Evolutionary conservation across 2,888 invertebrate genomes (phyloP).

Genomic region (Brachypalpus laphriformis): DNA sequence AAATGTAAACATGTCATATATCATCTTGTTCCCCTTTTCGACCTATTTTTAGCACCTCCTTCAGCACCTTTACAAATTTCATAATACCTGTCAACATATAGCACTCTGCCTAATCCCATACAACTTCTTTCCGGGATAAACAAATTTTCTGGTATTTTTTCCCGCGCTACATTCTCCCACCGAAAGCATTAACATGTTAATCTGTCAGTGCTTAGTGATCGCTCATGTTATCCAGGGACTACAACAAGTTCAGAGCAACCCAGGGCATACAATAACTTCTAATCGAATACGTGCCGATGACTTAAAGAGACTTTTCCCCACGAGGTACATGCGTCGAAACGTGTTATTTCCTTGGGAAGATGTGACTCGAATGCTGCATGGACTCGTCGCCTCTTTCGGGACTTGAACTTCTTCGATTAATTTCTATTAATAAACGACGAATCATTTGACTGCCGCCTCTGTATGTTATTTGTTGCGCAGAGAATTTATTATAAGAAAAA

Average conservation of each 20-base stretch:
- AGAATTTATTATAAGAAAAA: conserved; percentile 46
- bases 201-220: neutral
- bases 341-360: conserved; percentile 43
- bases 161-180: neutral
- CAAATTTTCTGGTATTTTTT: neutral
- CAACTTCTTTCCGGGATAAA: neutral
- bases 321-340: conserved; percentile 16
- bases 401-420: conserved; percentile 20
- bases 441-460: conserved; percentile 29
- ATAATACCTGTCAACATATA: neutral
- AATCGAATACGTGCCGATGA: conserved; percentile 69
- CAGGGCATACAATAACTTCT: conserved; percentile 40
- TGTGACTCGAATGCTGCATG: conserved; percentile 59
- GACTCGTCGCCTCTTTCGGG: neutral
- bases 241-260: conserved; percentile 34
- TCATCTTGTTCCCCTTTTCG: neutral
- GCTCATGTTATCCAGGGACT: neutral
- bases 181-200: neutral
- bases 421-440: conserved; percentile 53
- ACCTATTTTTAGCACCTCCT: neutral
- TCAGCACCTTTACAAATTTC: neutral
- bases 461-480: conserved; percentile 24
- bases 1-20: neutral
- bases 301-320: conserved; percentile 16
- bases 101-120: neutral